Base-by-base conservation (phyloP, 2,888 invertebrate species). In the Ornithoptera alexandrae region DNA sequence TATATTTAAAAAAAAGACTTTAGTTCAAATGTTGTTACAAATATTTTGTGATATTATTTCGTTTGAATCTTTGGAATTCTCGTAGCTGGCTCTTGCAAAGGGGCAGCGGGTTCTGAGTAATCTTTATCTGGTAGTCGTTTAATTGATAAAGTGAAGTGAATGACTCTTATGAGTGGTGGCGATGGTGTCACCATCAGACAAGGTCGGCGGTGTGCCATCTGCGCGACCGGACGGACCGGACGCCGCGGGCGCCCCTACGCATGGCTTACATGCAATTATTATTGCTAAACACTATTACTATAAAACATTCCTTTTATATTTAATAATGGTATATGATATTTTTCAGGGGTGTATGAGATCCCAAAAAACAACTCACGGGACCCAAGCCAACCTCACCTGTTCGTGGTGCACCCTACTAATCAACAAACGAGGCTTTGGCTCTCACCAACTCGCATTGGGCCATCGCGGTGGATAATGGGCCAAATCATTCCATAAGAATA, bases 161-260 rank as follows among this genome's bases (percentile, higher is more conserved):
- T 68, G 62, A 63, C 68, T 39, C 58, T 63, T 61, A 59, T 67
- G 69, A 61, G 39, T 65, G 15, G 50, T 36, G 56, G 61, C 70
- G 68, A 62, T 64, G 39, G 71, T 70, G 67, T 69, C 67, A 70
- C 57, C 73, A 71, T 71, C 74, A 63, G 58, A 62, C 67, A 68
- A 68, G 68, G 68, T 63, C 63, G 78, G 76, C 83, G 76, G 74
- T 73, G 74, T 69, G 67, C 70, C 86, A 86, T 86, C 83, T 86
- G 86, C 81, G 50, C 77, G 81, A 81, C 82, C 79, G 81, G 82
- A 79, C 75, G 75, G 78, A 84, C 83, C 82, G 82, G 85, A 82
- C 82, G 83, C 74, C 80, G 78, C 57, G 56, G 53, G 36, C 64
- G 22, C 10, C 15, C 76, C 78, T 76, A 78, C 77, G 74, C 68